Evolutionary conservation across 2,113 vertebrate species (phyloP).

Genomic region (Hippocampus barbouri): DNA sequence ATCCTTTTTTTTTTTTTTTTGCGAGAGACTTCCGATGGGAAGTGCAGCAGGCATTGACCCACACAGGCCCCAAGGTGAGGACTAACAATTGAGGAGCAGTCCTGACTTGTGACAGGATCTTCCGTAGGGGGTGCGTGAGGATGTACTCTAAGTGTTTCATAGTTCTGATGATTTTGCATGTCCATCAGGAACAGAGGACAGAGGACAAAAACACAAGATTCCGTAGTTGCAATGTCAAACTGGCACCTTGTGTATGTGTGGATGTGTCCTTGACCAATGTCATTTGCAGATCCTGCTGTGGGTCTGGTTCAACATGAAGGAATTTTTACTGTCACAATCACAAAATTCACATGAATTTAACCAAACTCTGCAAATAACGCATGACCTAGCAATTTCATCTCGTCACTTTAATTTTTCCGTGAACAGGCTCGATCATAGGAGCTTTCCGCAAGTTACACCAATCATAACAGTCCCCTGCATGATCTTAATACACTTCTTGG

Average conservation of each 20-base stretch:
- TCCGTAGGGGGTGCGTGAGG: conserved; percentile 17
- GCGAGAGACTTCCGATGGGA: conserved; percentile 53
- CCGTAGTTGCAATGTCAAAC: not conserved
- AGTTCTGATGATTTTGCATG: not conserved
- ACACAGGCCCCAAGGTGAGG: conserved; percentile 49
- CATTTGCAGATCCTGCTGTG: not conserved
- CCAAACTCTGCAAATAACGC: no score
- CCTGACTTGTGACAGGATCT: conserved; percentile 33
- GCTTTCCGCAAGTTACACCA: no score
- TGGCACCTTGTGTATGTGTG: not conserved
- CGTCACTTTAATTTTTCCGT: no score
- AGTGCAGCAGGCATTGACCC: conserved; percentile 24
- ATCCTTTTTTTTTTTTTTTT: conserved; percentile 7
- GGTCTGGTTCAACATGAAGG: not conserved
- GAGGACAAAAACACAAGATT: not conserved
- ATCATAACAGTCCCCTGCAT: no score
- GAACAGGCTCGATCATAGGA: no score
- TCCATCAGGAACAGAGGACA: conserved; percentile 8
- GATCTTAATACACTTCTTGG: no score
- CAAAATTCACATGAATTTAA: no score
- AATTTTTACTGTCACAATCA: no score
- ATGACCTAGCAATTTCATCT: no score
- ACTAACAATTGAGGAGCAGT: conserved; percentile 40
- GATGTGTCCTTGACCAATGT: not conserved
- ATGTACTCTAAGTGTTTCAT: conserved; percentile 25